These are phyloP conservation scores for Equus quagga DNA, from an alignment of 2,113 vertebrate species.

Conservation along the genomic window DNA sequence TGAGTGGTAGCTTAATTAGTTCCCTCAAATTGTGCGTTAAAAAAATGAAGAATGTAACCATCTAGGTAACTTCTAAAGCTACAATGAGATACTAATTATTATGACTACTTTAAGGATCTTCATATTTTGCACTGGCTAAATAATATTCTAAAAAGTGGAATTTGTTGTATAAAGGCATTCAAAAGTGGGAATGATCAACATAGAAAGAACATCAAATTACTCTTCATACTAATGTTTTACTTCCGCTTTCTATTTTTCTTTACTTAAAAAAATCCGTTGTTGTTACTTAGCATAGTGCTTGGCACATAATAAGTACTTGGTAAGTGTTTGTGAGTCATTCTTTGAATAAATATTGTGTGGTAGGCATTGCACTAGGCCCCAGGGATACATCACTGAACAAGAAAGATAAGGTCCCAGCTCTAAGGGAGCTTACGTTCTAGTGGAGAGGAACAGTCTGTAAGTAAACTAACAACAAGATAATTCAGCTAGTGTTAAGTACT, in stretches of 20 bases:
- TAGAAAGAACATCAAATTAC: constrained; percentile 33
- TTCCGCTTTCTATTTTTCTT: constrained; percentile 44
- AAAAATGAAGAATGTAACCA: constrained; percentile 45
- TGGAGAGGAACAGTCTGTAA: not conserved
- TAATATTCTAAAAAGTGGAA: constrained; percentile 6
- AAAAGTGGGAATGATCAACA: not conserved
- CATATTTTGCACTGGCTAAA: not conserved
- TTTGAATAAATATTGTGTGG: constrained; percentile 1
- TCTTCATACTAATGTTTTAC: constrained; percentile 43
- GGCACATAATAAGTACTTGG: not conserved
- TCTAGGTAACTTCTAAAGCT: not conserved
- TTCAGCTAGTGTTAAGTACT: not conserved
- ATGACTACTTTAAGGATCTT: constrained; percentile 11
- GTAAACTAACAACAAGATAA: not conserved
- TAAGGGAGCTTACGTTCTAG: not conserved
- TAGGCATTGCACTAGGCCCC: not conserved
- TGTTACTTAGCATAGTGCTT: not conserved
- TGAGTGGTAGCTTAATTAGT: constrained; percentile 31
- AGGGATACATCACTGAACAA: not conserved
- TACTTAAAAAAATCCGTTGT: not conserved
- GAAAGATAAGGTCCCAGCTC: not conserved
- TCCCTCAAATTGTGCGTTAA: constrained; percentile 42
- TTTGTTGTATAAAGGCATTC: not conserved
- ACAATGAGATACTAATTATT: constrained; percentile 1
- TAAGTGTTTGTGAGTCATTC: constrained; percentile 32